phyloP scores from a whole-genome alignment of 2,888 invertebrate genomes.

The Exocentrus adspersus region DNA sequence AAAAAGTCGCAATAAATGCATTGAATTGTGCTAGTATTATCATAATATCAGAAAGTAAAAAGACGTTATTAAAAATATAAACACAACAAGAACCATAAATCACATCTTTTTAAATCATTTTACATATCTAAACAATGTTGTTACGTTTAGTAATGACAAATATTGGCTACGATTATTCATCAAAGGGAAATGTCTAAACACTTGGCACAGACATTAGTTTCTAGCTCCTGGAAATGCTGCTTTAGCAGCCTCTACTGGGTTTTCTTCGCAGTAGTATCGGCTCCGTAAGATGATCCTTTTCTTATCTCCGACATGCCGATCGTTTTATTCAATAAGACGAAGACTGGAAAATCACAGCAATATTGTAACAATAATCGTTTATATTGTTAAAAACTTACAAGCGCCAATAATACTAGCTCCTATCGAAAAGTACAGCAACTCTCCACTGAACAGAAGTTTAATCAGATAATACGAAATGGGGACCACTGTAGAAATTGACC shows the following conservation, averaged over 20 bases:
- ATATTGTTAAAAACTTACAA: constrained; percentile 82
- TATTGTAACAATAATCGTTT: too few relatives aligned
- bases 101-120: constrained; percentile 3
- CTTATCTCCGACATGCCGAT: constrained; percentile 88
- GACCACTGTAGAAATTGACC: constrained; percentile 75
- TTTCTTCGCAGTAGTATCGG: constrained; percentile 67
- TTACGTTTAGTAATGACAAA: constrained; percentile 22
- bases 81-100: constrained; percentile 7
- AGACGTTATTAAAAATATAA: constrained; percentile 3
- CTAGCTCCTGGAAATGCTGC: constrained; percentile 4
- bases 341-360: constrained; percentile 81
- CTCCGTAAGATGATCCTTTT: constrained; percentile 84
- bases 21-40: constrained; percentile 22
- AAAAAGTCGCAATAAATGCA: constrained; percentile 22
- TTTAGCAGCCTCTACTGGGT: constrained; percentile 46
- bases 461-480: constrained; percentile 78
- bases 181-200: constrained; percentile 27
- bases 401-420: constrained; percentile 75
- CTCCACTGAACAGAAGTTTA: constrained; percentile 76
- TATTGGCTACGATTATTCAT: constrained; percentile 17
- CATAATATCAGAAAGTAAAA: constrained; percentile 22
- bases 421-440: constrained; percentile 74
- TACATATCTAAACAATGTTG: constrained; percentile 16
- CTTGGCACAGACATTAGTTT: constrained; percentile 41
- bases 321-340: constrained; percentile 78